Conservation (phyloP, 2,797 vertebrate genomes). For the Furcifer pardalis region DNA sequence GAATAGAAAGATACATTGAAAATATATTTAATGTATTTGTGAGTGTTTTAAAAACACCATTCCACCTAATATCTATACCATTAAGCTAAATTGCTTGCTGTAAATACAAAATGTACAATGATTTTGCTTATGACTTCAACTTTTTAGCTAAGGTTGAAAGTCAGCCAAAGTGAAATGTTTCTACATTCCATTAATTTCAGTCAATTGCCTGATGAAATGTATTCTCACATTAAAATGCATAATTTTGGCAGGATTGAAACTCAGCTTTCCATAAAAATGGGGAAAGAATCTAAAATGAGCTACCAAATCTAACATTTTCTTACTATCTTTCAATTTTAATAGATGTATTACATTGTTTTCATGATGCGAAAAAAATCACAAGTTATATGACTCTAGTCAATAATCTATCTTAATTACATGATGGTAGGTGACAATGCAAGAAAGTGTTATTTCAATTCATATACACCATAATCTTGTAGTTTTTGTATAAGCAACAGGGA, state of each 20-base stretch:
- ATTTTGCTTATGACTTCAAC: not conserved
- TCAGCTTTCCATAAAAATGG: conserved; percentile 7
- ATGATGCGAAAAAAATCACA: conserved; percentile 5
- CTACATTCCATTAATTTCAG: conserved; percentile 16
- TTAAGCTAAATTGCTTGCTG: conserved; percentile 11
- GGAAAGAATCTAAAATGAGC: not conserved
- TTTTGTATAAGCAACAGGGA: not conserved
- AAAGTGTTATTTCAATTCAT: not conserved
- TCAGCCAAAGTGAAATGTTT: not conserved
- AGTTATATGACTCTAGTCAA: conserved; percentile 53
- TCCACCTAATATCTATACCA: not conserved
- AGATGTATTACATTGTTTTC: not conserved
- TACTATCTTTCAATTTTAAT: not conserved
- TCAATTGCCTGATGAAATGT: conserved; percentile 3
- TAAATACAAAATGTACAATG: conserved; percentile 14
- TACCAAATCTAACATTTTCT: not conserved
- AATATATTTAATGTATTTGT: conserved; percentile 8
- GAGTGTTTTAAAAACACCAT: not conserved
- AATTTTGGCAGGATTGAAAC: not conserved
- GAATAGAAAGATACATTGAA: conserved; percentile 9
- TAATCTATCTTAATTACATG: conserved; percentile 41
- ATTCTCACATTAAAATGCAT: not conserved
- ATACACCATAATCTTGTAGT: not conserved
- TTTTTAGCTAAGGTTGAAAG: conserved; percentile 11
- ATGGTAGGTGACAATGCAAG: not conserved